A percentile compares a stretch with the other conserved stretches of the same genome.
phyloP scores from a whole-genome alignment of 2,888 invertebrate species.

The Dorcus hopei region DNA sequence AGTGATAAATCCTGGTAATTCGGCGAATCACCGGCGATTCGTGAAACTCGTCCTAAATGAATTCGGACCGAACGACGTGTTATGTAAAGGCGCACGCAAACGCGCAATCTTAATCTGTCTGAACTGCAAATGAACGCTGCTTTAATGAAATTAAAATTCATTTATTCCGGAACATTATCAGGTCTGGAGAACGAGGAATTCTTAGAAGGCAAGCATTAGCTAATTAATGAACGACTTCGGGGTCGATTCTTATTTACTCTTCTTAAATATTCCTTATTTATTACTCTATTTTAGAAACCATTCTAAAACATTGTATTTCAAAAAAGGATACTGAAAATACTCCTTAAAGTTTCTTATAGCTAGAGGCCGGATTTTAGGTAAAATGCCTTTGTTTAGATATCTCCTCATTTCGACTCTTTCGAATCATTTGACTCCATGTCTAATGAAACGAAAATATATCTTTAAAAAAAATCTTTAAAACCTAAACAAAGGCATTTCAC shows the following conservation, averaged over 20 bases:
- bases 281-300: too few relatives aligned
- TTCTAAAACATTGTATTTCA: too few relatives aligned
- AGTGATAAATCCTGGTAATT: slow-evolving; percentile 5
- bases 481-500: too few relatives aligned
- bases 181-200: slow-evolving; percentile 39
- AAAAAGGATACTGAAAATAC: too few relatives aligned
- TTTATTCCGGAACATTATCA: slow-evolving; percentile 48
- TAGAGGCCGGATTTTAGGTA: too few relatives aligned
- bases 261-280: slow-evolving; percentile 3
- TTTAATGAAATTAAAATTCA: slow-evolving; percentile 52
- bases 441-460: too few relatives aligned
- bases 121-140: slow-evolving; percentile 42
- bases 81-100: slow-evolving; percentile 40
- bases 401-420: too few relatives aligned
- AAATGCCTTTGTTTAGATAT: too few relatives aligned
- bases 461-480: too few relatives aligned
- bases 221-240: slow-evolving; percentile 40
- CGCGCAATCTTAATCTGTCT: slow-evolving; percentile 46
- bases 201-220: slow-evolving; percentile 46
- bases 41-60: slow-evolving; percentile 18
- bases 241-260: slow-evolving; percentile 7
- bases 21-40: slow-evolving; percentile 14
- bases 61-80: slow-evolving; percentile 13
- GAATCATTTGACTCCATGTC: too few relatives aligned
- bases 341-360: too few relatives aligned